Evolutionary conservation across 2,113 vertebrate genomes (phyloP).

Genomic region (Trogon surrucura): DNA sequence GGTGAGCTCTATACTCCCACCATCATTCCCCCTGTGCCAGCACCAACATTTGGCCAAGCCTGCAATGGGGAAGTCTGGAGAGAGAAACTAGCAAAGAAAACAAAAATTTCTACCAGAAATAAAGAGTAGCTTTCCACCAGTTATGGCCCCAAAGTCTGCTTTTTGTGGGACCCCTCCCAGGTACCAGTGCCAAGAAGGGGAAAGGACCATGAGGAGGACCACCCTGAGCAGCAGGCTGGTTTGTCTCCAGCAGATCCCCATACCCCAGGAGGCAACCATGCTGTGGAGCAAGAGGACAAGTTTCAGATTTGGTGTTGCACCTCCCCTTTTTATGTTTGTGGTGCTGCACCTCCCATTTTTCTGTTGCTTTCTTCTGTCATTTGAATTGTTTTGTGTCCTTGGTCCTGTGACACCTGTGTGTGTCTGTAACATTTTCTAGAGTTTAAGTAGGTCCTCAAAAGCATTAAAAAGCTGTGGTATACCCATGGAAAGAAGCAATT

Average conservation of each 20-base stretch:
- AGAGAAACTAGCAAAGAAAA: background rate
- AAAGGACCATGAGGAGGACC: background rate
- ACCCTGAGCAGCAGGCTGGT: background rate
- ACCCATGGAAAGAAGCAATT: background rate
- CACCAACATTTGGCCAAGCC: background rate
- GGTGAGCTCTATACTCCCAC: background rate
- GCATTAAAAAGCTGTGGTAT: background rate
- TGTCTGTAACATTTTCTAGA: background rate
- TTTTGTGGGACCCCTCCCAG: background rate
- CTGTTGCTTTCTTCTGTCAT: background rate
- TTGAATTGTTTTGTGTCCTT: background rate
- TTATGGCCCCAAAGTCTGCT: background rate
- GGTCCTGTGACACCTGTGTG: background rate
- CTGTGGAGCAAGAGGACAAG: background rate
- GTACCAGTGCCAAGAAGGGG: background rate
- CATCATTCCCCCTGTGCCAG: background rate
- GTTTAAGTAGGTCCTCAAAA: background rate
- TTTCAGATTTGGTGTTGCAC: background rate
- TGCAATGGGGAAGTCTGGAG: background rate
- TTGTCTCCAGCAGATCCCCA: accelerated
- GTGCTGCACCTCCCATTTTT: background rate
- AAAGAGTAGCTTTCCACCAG: background rate
- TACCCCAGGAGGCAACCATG: background rate
- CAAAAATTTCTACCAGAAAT: background rate
- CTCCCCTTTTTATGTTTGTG: background rate